Percentiles rank a stretch among this genome's conserved stretches.
Evolutionary conservation across 2,888 invertebrate genomes (phyloP).

Genomic region (Temnothorax ravouxi): DNA sequence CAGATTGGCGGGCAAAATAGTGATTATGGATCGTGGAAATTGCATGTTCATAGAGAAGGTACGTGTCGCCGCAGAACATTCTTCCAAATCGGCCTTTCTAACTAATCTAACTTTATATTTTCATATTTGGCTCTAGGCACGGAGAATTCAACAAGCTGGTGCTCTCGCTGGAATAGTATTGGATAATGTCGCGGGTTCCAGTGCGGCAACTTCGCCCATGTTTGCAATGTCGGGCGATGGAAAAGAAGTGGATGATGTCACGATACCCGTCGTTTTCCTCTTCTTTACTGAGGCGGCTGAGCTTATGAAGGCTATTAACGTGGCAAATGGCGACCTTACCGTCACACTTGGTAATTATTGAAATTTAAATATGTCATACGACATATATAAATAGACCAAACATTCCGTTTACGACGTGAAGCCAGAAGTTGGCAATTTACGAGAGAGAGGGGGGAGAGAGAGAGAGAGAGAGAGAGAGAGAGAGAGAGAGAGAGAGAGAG

Average conservation of each 20-base stretch:
- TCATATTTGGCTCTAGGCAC: constrained; percentile 87
- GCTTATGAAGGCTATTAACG: constrained; percentile 88
- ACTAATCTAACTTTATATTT: constrained; percentile 22
- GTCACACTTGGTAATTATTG: constrained; percentile 81
- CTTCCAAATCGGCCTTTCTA: background rate
- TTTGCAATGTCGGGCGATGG: constrained; percentile 99
- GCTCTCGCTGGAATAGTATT: constrained; percentile 95
- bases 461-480: too few relatives aligned
- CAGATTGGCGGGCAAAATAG: constrained; percentile 91
- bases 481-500: too few relatives aligned
- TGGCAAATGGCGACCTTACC: constrained; percentile 75
- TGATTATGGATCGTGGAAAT: constrained; percentile 95
- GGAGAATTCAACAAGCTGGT: constrained; percentile 93
- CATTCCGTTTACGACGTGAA: too few relatives aligned
- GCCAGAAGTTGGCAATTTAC: too few relatives aligned
- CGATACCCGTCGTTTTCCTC: constrained; percentile 96
- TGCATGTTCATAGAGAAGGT: constrained; percentile 98
- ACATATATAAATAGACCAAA: too few relatives aligned
- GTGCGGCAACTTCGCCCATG: constrained; percentile 92
- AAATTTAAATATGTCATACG: background rate
- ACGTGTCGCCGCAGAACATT: constrained; percentile 35
- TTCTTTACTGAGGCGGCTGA: constrained; percentile 92
- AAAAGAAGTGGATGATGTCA: constrained; percentile 90
- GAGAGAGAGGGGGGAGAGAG: too few relatives aligned
- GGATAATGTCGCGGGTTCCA: constrained; percentile 93